phyloP scores from a whole-genome alignment of 2,888 invertebrate genomes.

The Pandemis corylana region DNA sequence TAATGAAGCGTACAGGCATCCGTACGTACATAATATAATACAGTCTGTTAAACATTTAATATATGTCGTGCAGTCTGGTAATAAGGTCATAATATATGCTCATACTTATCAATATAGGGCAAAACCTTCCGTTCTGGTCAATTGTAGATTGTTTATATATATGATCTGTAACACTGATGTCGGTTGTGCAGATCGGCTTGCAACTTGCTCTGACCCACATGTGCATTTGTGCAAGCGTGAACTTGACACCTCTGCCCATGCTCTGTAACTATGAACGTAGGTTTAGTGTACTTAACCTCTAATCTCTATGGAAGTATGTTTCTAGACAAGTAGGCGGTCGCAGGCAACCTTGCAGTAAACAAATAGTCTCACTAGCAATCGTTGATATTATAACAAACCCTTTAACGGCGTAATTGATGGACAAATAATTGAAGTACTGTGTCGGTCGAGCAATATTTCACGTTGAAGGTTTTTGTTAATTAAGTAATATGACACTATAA shows the following conservation, averaged over 20 bases:
- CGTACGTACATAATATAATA: too few species aligned
- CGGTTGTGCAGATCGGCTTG: slow-evolving; percentile 9
- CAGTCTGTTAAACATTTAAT: too few species aligned
- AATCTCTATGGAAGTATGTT: slow-evolving; percentile 19
- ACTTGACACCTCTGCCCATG: slow-evolving; percentile 45
- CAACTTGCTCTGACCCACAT: slow-evolving; percentile 35
- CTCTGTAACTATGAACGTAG: slow-evolving; percentile 33
- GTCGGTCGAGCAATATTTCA: slow-evolving; percentile 5
- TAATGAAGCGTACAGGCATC: too few species aligned
- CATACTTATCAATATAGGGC: too few species aligned
- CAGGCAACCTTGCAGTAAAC: slow-evolving; percentile 46
- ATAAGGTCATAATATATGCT: too few species aligned
- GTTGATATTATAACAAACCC: slow-evolving; percentile 47
- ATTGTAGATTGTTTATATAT: too few species aligned
- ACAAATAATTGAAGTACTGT: slow-evolving; percentile 41
- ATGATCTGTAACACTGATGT: not conserved
- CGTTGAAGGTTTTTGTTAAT: slow-evolving; percentile 17
- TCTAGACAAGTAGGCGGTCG: not conserved
- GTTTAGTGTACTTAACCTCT: slow-evolving; percentile 33
- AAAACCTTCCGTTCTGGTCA: too few species aligned
- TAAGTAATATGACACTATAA: not conserved
- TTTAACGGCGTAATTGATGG: slow-evolving; percentile 50
- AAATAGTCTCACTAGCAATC: slow-evolving; percentile 47
- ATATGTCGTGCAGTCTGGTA: too few species aligned
- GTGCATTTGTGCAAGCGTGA: slow-evolving; percentile 34